These are phyloP conservation scores for Ginglymostoma cirratum DNA, from an alignment of 2,113 vertebrate genomes.

Conservation along the genomic window DNA sequence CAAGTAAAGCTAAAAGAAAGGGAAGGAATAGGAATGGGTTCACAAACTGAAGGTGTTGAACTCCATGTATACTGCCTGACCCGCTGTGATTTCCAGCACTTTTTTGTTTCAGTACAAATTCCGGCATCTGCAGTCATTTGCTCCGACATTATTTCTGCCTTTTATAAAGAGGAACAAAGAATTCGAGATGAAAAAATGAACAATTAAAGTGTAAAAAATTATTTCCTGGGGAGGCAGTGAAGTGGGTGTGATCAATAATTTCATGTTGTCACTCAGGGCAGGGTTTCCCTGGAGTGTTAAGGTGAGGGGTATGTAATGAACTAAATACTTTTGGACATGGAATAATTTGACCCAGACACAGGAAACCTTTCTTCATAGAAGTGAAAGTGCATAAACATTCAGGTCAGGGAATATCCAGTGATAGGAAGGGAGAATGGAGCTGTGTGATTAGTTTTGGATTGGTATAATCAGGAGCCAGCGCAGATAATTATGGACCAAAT, in stretches of 20 bases:
- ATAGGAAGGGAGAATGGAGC: neutral
- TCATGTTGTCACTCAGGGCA: neutral
- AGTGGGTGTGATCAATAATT: neutral
- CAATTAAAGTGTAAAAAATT: neutral
- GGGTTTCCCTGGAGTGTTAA: neutral
- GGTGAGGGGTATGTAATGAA: neutral
- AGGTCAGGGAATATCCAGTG: neutral
- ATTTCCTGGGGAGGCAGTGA: neutral
- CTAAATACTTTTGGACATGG: neutral
- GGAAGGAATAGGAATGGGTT: too few species aligned
- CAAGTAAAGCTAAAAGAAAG: too few species aligned
- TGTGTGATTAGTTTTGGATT: neutral
- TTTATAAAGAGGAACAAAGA: conserved; percentile 4
- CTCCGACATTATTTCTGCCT: neutral
- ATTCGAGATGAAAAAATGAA: neutral
- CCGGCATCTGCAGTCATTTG: too few species aligned
- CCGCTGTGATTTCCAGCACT: too few species aligned
- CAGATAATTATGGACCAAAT: neutral
- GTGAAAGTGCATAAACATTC: neutral
- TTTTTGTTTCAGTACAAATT: too few species aligned
- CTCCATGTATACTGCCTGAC: too few species aligned
- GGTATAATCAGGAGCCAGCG: neutral
- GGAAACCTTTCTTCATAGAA: neutral
- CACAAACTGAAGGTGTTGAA: too few species aligned
- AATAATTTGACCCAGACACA: neutral